Conservation (phyloP, 2,888 invertebrate genomes). For the Nomada fabriciana region DNA sequence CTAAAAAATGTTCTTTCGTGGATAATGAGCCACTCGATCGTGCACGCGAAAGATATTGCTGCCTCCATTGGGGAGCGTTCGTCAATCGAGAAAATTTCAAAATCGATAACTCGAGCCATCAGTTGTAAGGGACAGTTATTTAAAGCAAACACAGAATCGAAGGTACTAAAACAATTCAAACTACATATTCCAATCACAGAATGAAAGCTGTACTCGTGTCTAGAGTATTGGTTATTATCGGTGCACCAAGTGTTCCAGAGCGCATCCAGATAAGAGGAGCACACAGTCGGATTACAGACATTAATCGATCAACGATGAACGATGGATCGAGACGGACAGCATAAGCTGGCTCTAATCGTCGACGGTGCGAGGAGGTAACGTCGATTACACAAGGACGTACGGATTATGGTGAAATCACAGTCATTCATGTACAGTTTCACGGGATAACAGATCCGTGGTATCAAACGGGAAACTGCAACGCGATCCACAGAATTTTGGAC, state of each 20-base stretch:
- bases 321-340: slow-evolving; percentile 43
- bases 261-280: slow-evolving; percentile 47
- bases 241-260: background rate
- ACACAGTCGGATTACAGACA: slow-evolving; percentile 48
- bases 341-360: slow-evolving; percentile 55
- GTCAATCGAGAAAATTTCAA: background rate
- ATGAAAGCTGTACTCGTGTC: too few species aligned
- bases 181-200: too few species aligned
- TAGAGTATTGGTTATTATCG: too few species aligned
- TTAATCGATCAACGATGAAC: slow-evolving; percentile 64
- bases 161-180: too few species aligned
- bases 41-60: background rate
- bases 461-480: slow-evolving; percentile 8
- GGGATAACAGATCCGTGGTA: slow-evolving; percentile 46
- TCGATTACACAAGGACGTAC: slow-evolving; percentile 52
- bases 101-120: too few species aligned
- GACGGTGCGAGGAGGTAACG: slow-evolving; percentile 31
- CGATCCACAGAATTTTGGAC: background rate
- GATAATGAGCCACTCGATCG: background rate
- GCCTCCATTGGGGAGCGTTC: background rate
- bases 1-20: background rate
- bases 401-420: slow-evolving; percentile 57
- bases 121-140: too few species aligned
- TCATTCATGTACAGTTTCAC: slow-evolving; percentile 38
- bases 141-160: too few species aligned